Conservation (phyloP, 2,888 invertebrate genomes). For the Brachypalpus laphriformis region DNA sequence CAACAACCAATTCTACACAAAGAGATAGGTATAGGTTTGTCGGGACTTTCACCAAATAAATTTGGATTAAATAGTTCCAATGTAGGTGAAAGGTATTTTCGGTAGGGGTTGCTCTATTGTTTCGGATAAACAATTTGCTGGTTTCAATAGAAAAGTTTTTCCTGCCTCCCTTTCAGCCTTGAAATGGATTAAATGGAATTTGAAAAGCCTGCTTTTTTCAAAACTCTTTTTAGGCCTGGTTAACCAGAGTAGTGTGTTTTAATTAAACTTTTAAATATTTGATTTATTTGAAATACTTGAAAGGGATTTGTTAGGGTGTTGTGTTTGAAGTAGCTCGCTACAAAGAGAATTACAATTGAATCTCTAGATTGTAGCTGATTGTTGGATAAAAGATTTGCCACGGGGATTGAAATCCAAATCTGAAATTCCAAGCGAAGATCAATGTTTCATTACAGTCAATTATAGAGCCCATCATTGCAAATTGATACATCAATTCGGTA, state of each 20-base stretch:
- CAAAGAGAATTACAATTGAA: neutral
- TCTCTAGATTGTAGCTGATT: neutral
- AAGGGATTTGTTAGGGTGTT: neutral
- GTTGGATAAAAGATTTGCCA: neutral
- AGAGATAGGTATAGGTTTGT: neutral
- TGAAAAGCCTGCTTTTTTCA: neutral
- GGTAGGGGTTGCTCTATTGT: neutral
- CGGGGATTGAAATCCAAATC: neutral
- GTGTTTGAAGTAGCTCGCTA: neutral
- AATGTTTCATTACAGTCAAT: neutral
- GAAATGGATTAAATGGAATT: neutral
- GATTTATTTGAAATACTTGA: neutral
- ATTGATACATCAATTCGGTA: neutral
- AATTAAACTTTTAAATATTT: neutral
- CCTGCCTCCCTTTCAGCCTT: neutral
- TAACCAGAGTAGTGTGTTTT: neutral
- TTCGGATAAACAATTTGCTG: neutral
- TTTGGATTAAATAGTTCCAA: slow-evolving; percentile 11
- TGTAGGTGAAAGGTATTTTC: neutral
- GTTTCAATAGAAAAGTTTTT: neutral
- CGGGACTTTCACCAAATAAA: slow-evolving; percentile 1
- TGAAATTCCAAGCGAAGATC: neutral
- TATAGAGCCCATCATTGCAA: neutral
- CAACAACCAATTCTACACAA: slow-evolving; percentile 2
- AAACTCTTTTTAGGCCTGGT: neutral